Evolutionary conservation across 2,113 vertebrate genomes (phyloP), one percentile per base, ranked within the genome.

Genomic region (Strigops habroptila): DNA sequence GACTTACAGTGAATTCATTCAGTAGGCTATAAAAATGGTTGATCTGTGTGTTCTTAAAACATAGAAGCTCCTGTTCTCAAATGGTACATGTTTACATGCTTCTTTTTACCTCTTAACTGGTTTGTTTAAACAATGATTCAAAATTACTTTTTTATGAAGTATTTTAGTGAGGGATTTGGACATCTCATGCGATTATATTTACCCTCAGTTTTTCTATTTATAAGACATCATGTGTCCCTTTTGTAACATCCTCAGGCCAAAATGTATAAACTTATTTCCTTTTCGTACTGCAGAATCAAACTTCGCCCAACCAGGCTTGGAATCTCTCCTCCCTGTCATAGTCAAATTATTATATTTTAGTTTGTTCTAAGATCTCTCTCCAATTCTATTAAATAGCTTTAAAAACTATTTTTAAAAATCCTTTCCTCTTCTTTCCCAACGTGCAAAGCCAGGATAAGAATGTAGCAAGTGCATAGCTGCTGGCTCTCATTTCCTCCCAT

Each of bases 21-120:
- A 55, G 12, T 68, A 68, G 71, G 17, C 46, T 65, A 31, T 51
- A 84, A 86, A 84, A 91, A 82, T 43, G 15, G 35, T 82, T 88
- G 25, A 75, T 93, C 39, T 25, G 9, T 41, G 25, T 93, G 31
- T 55, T 86, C 65, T 30, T 93, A 86, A 95, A 93, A 82, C 86
- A 65, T 6, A 63, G 70, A 82, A 70, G 23, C 53, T 70, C 23
- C 57, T 80, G 93, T 97, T 98, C 97, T 97, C 96, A 96, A 96
- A 95, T 92, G 90, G 63, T 86, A 62, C 31, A 11, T 91, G 37
- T 88, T 88, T 74, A 41, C 46, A 18, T 92, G 28, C 68, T 88
- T 91, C 14, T 64, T 30, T 75, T 64, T 73, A 31, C 18, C 15
- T 90, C 25, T 65, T 92, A n/a, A 44, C 31, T 67, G 18, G 37